Base-by-base conservation (phyloP, 2,888 invertebrate species). In the Gymnoscelis rufifasciata region DNA sequence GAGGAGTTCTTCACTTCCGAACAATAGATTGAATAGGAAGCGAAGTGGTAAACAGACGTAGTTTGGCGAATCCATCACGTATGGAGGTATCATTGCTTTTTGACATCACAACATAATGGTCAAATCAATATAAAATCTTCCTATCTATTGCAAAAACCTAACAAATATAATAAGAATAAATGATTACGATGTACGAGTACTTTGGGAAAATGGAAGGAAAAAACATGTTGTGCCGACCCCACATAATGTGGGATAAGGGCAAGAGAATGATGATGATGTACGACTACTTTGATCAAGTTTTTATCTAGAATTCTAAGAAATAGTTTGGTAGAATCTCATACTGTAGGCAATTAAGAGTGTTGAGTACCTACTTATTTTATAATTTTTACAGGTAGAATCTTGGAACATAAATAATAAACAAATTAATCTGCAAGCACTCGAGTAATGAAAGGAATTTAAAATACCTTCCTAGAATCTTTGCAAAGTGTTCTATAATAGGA, bases 21-120 rank as follows among this genome's bases (percentile, higher is more conserved):
- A 88, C 84, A 88, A 88, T 76, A 74, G 76, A 62, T 72, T 82
- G 76, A 83, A 87, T 83, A 68, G 78, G 71, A 81, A 77, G 76
- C 83, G 82, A 88, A 86, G 79, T 87, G 88, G 86, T 86, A 84
- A 86, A 83, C 84, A 83, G 78, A 74, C 78, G 74, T 76, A 73
- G 69, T 71, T 70, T 73, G 65, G 60, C 64, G 71, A 71, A 71
- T 70, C 62, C 62, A 62, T 63, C 66, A 59, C 56, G 59, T 59
- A 55, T 64, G 59, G 68, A 64, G 65, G 59, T 68, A 50, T 28
- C 40, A 45, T 37, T 43, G 36, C 33, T 39, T 30, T 40, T 48
- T 49, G 40, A 46, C 40, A 38, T 38, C 5, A 19, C 19, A 19
- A 19, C 5, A 19, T 2, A 19, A 19, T 2, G 19, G 3, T 19